These are phyloP conservation scores for Vanessa tameamea DNA, from an alignment of 1,140 invertebrate genomes.

Conservation along the genomic window DNA sequence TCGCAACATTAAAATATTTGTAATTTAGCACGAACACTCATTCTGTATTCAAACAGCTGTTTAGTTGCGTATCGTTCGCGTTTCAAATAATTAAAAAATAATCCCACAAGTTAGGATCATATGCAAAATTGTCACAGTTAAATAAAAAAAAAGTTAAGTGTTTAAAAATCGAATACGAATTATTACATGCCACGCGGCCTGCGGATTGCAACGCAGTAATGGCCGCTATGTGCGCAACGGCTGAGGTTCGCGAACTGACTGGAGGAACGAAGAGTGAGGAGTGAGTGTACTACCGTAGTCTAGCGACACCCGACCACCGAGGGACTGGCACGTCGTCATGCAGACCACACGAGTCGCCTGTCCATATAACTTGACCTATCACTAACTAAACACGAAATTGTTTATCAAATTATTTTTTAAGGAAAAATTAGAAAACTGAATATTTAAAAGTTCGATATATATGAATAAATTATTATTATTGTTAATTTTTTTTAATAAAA, in stretches of 20 bases:
- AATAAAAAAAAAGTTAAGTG: neutral
- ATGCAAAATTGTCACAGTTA: slow-evolving; percentile 7
- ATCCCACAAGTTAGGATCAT: neutral
- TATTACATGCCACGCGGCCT: slow-evolving; percentile 32
- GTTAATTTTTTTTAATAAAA: no score
- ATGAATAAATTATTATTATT: no score
- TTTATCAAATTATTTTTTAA: no score
- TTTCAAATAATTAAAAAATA: neutral
- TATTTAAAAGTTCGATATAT: no score
- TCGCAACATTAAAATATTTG: slow-evolving; percentile 26
- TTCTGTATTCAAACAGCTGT: slow-evolving; percentile 37
- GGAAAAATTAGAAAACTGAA: no score
- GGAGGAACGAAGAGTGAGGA: slow-evolving; percentile 11
- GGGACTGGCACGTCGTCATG: neutral
- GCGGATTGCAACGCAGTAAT: slow-evolving; percentile 11
- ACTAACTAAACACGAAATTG: no score
- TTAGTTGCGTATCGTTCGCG: slow-evolving; percentile 3
- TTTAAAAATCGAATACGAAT: neutral
- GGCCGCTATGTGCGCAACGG: slow-evolving; percentile 25
- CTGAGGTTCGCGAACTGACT: slow-evolving; percentile 37
- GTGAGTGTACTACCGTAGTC: slow-evolving; percentile 5
- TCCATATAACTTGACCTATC: no score
- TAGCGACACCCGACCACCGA: slow-evolving; percentile 7
- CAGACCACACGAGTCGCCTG: no score
- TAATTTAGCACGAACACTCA: slow-evolving; percentile 17